Conservation (phyloP, 37 sponge, comb jelly and placozoan species). For the Theonella swinhoei region DNA sequence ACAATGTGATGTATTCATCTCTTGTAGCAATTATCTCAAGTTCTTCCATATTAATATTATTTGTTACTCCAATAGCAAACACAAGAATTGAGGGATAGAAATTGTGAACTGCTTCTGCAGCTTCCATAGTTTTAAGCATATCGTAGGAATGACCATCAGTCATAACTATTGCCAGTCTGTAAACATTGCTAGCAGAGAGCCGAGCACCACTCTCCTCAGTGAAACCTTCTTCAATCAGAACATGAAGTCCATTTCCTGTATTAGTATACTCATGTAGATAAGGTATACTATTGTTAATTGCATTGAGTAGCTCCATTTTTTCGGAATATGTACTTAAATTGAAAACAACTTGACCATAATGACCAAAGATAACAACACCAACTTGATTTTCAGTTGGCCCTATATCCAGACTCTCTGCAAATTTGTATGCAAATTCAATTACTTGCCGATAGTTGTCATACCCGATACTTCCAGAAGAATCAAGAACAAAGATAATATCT, state of each 20-base stretch:
- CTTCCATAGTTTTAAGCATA: too few species aligned
- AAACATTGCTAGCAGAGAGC: not conserved
- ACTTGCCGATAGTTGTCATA: not conserved
- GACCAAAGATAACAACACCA: not conserved
- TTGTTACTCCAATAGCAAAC: constrained; percentile 43
- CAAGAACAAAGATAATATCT: constrained; percentile 1
- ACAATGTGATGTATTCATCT: constrained; percentile 5
- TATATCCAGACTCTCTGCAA: not conserved
- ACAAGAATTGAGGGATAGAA: constrained; percentile 8
- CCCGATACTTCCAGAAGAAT: constrained; percentile 14
- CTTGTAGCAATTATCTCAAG: constrained; percentile 35
- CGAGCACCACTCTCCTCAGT: not conserved
- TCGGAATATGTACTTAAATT: not conserved
- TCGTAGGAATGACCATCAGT: not conserved
- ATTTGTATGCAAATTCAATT: constrained; percentile 5
- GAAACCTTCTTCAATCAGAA: not conserved
- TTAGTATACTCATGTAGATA: not conserved
- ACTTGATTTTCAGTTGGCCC: not conserved
- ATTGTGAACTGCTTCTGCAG: constrained; percentile 19
- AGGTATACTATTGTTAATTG: not conserved
- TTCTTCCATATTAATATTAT: constrained; percentile 12
- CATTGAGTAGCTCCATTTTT: not conserved
- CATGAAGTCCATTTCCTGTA: not conserved
- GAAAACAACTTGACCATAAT: not conserved
- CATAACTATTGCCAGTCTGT: not conserved